Percentiles rank a stretch among this genome's conserved stretches.
Evolutionary conservation across 2,797 vertebrate genomes (phyloP).

Genomic region (Characodon lateralis): DNA sequence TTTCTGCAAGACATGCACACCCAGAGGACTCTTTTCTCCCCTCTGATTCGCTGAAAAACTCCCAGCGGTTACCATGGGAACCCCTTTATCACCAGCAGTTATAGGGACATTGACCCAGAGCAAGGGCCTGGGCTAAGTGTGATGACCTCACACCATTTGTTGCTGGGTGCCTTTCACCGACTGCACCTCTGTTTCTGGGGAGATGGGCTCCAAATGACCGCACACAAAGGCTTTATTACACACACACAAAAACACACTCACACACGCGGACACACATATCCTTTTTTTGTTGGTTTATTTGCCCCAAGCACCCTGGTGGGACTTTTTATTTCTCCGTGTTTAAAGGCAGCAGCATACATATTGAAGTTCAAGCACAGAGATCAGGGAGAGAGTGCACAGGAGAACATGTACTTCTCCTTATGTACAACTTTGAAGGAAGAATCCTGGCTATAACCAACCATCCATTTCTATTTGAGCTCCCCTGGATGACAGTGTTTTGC

Average conservation of each 20-base stretch:
- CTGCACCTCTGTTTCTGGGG: constrained; percentile 41
- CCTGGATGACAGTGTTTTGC: constrained; percentile 24
- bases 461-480: constrained; percentile 21
- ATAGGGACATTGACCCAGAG: constrained; percentile 72
- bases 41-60: constrained; percentile 39
- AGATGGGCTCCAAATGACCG: constrained; percentile 15
- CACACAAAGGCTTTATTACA: constrained; percentile 10
- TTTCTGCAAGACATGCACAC: constrained; percentile 47
- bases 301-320: constrained; percentile 18
- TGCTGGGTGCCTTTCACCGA: constrained; percentile 42
- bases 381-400: constrained; percentile 37
- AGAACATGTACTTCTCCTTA: constrained; percentile 34
- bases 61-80: constrained; percentile 66
- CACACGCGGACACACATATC: not conserved
- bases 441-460: not conserved
- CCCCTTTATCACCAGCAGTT: constrained; percentile 60
- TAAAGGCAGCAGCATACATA: not conserved
- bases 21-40: constrained; percentile 46
- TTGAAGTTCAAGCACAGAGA: constrained; percentile 17
- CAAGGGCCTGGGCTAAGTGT: constrained; percentile 50
- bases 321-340: constrained; percentile 11
- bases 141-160: constrained; percentile 64
- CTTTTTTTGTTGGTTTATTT: constrained; percentile 7
- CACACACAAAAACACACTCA: not conserved
- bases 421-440: constrained; percentile 40